Evolutionary conservation across 2,113 vertebrate genomes (phyloP).

Genomic region (Holacanthus passer): DNA sequence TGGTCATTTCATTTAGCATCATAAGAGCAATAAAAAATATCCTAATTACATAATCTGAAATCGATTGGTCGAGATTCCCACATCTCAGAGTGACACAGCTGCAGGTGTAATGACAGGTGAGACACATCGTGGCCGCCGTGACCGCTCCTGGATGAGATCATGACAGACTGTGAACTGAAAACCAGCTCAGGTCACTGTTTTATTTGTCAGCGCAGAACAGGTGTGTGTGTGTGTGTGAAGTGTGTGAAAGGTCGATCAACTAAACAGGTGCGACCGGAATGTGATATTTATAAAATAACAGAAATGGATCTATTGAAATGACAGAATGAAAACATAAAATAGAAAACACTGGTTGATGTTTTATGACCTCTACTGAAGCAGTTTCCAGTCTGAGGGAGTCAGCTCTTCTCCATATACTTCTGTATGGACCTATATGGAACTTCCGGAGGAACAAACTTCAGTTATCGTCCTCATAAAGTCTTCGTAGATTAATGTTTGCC

Average conservation of each 20-base stretch:
- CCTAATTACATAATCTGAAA: background rate
- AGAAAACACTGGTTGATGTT: background rate
- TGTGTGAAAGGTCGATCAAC: too few relatives aligned
- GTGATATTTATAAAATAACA: too few relatives aligned
- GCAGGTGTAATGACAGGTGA: background rate
- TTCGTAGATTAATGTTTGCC: too few relatives aligned
- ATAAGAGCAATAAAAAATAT: background rate
- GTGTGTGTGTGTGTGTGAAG: too few relatives aligned
- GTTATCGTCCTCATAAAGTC: background rate
- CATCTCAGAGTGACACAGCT: background rate
- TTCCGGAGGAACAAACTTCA: background rate
- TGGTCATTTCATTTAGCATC: background rate
- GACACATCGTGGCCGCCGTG: background rate
- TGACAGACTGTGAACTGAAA: background rate
- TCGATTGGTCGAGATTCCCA: background rate
- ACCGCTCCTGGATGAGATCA: background rate
- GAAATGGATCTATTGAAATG: too few relatives aligned
- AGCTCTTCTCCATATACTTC: too few relatives aligned
- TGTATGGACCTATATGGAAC: background rate
- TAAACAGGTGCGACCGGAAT: background rate
- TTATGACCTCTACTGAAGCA: background rate
- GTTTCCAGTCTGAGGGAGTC: background rate
- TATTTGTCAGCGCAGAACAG: too few relatives aligned
- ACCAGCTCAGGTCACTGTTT: background rate
- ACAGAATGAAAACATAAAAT: too few relatives aligned